Percentiles rank a stretch among this genome's conserved stretches.
Evolutionary conservation across 2,888 invertebrate species (phyloP).

Genomic region (Drosophila lutescens): DNA sequence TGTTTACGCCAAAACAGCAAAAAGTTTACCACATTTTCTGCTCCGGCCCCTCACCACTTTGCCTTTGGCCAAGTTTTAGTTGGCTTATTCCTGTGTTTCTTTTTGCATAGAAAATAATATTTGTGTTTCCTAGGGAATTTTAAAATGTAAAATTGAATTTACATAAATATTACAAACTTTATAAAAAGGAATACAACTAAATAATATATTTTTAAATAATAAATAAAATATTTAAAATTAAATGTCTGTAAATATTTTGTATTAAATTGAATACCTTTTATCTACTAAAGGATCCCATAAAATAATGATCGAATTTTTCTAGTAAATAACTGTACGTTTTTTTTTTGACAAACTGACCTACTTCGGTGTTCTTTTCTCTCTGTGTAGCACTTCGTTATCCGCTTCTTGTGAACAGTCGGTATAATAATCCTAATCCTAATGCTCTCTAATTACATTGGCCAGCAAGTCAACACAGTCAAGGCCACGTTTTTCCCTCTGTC

Average conservation of each 20-base stretch:
- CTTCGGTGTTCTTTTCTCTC: not conserved
- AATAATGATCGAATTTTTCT: no score
- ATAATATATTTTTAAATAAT: no score
- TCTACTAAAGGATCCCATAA: no score
- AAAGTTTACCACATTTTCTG: slow-evolving; percentile 55
- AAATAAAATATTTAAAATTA: no score
- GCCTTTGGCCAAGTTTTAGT: slow-evolving; percentile 31
- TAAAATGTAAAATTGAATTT: no score
- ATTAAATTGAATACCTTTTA: no score
- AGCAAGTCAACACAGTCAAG: slow-evolving; percentile 31
- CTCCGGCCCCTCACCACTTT: not conserved
- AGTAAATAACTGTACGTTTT: no score
- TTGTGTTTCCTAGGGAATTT: not conserved
- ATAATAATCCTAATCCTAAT: slow-evolving; percentile 65
- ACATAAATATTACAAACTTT: no score
- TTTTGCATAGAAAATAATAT: slow-evolving; percentile 5
- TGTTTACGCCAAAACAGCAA: slow-evolving; percentile 60
- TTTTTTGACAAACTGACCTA: not conserved
- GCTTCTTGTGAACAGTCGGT: slow-evolving; percentile 47
- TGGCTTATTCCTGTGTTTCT: slow-evolving; percentile 30
- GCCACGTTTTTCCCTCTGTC: slow-evolving; percentile 31
- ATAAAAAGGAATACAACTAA: no score
- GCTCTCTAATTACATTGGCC: slow-evolving; percentile 75
- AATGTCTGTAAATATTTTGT: no score
- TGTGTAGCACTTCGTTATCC: slow-evolving; percentile 37